A percentile compares a stretch with the other conserved stretches of the same genome.
phyloP scores from a whole-genome alignment of 1,140 invertebrate genomes.

The Papilio xuthus region DNA sequence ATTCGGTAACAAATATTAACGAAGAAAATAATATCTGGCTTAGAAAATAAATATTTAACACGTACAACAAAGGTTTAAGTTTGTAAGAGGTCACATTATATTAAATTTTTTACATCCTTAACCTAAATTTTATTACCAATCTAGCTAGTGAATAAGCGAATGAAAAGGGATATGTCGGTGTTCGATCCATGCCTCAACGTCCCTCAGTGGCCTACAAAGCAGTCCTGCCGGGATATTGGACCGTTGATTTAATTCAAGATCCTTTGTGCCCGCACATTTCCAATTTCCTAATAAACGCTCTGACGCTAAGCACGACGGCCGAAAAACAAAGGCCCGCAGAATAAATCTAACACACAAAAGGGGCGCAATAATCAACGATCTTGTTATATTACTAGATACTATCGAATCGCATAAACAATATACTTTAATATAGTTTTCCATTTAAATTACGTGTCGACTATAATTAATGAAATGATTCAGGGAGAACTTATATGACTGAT shows the following conservation, averaged over 20 bases:
- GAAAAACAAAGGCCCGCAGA: constrained; percentile 54
- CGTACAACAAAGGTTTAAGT: not conserved
- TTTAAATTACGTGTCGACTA: constrained; percentile 19
- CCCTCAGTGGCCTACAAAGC: constrained; percentile 46
- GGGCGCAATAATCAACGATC: constrained; percentile 50
- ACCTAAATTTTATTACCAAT: not conserved
- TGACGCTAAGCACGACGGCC: constrained; percentile 47
- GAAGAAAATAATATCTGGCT: no score
- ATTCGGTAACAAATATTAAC: no score
- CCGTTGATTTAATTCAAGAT: constrained; percentile 65
- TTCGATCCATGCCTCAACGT: constrained; percentile 21
- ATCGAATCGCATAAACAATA: constrained; percentile 49
- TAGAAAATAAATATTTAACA: no score
- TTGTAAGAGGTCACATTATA: not conserved
- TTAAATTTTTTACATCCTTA: not conserved
- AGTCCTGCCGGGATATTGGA: constrained; percentile 54
- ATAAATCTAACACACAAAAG: constrained; percentile 47
- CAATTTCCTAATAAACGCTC: constrained; percentile 63
- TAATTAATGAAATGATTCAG: constrained; percentile 10
- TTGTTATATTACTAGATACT: constrained; percentile 42
- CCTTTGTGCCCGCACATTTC: constrained; percentile 62
- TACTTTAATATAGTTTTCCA: constrained; percentile 35
- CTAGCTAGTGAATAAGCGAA: not conserved
- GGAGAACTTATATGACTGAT: constrained; percentile 7
- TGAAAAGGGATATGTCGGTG: constrained; percentile 7